Evolutionary conservation across 2,888 invertebrate species (phyloP), one percentile per base, ranked within the genome.

Genomic region (Hirtodrosophila cameraria): DNA sequence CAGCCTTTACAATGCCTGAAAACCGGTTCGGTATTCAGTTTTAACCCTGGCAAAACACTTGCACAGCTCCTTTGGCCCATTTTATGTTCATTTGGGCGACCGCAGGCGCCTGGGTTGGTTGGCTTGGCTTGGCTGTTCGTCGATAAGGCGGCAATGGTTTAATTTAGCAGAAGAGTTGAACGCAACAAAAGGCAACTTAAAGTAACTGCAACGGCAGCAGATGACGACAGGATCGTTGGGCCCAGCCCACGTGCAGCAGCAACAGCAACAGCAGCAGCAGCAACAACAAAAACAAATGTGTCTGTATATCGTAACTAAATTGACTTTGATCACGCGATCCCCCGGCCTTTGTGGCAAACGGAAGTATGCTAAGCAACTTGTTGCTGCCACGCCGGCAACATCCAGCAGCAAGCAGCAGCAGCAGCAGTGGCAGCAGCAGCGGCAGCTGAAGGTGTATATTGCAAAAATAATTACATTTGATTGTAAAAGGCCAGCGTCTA

Each of bases 291-390:
- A 86, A 87, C 80, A 87, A 86, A 86, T 86, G 87, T 82, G 88
- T 63, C 81, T 88, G 82, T 82, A 88, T 83, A 87, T 86, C 75
- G 80, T 69, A 81, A 77, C 88, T 90, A 90, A 89, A 89, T 89
- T 89, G 89, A 89, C 89, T 87, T 90, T 90, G 90, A 90, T 90
- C 89, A 89, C 90, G 89, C 89, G 89, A 89, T 90, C 74, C 64
- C 70, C 82, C 70, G 67, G 64, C 67, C 78, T 75, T 76, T 85
- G 83, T 67, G 85, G 71, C 88, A 88, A 89, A 87, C 89, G 89
- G 87, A 87, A 89, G 87, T 82, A 86, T 82, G 88, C 86, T 87
- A 87, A 87, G 88, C 82, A 88, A 87, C 82, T 86, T 87, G 86
- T 82, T 82, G 86, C 84, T 82, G 75, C 78, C 49, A 63, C 81